Evolutionary conservation across 1,140 invertebrate species (phyloP).

Genomic region (Cotesia vestalis): DNA sequence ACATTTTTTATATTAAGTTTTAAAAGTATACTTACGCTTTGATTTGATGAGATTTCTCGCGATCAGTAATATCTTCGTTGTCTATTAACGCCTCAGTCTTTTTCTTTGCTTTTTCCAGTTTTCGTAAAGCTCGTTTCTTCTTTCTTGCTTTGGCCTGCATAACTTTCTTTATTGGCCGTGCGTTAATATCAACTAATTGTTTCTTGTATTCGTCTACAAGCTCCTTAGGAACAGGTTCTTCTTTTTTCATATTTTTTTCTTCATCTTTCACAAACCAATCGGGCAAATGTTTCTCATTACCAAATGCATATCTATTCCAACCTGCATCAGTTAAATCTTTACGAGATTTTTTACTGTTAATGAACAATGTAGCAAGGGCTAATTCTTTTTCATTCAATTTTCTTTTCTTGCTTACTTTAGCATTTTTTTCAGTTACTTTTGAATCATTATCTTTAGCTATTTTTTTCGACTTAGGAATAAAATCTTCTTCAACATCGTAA

Average conservation of each 20-base stretch:
- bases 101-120: constrained; percentile 94
- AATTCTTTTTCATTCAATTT: constrained; percentile 87
- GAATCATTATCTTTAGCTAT: constrained; percentile 60
- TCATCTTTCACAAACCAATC: constrained; percentile 98
- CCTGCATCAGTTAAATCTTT: constrained; percentile 86
- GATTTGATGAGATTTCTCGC: constrained; percentile 92
- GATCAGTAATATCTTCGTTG: constrained; percentile 86
- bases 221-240: constrained; percentile 81
- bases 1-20: constrained; percentile 18
- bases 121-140: constrained; percentile 86
- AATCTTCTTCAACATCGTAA: constrained; percentile 70
- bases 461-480: constrained; percentile 49
- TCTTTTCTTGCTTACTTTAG: constrained; percentile 67
- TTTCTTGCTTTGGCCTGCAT: constrained; percentile 98
- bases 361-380: constrained; percentile 85
- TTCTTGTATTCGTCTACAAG: constrained; percentile 78
- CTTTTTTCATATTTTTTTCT: constrained; percentile 85
- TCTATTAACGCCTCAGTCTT: constrained; percentile 93
- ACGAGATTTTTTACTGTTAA: constrained; percentile 85
- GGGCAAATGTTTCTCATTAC: constrained; percentile 87
- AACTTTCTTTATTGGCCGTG: constrained; percentile 96
- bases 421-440: constrained; percentile 69
- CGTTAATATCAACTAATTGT: constrained; percentile 87
- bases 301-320: constrained; percentile 89
- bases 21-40: constrained; percentile 74